A percentile compares a stretch with the other conserved stretches of the same genome.
Evolutionary conservation across 2,113 vertebrate species (phyloP).

Genomic region (Panthera leo): DNA sequence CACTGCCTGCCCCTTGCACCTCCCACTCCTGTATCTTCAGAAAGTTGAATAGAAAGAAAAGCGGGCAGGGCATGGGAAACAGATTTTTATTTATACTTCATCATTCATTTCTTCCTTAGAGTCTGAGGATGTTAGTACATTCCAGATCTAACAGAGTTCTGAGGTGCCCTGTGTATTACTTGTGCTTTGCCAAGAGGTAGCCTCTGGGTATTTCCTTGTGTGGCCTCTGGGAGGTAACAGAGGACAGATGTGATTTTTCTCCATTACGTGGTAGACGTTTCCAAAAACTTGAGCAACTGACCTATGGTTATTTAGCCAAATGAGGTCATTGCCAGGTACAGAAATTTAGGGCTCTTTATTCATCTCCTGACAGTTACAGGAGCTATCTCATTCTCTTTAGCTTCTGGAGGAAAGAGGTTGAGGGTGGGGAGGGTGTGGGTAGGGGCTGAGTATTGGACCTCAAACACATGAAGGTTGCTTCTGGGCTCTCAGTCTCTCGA

Average conservation of each 20-base stretch:
- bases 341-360: background rate
- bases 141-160: background rate
- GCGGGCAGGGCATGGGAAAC: background rate
- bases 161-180: background rate
- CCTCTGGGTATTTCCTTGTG: background rate
- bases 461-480: background rate
- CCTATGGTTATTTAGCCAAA: background rate
- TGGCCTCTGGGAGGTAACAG: background rate
- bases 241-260: background rate
- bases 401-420: background rate
- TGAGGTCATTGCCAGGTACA: background rate
- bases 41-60: background rate
- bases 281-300: background rate
- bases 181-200: background rate
- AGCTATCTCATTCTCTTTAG: background rate
- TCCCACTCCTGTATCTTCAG: background rate
- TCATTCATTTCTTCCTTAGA: background rate
- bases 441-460: background rate
- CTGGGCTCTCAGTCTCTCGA: background rate
- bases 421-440: background rate
- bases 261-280: background rate
- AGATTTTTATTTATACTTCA: background rate
- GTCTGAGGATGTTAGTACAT: background rate
- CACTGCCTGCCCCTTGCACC: background rate
- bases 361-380: background rate